Base-by-base conservation (phyloP, 2,888 invertebrate species). In the Drosophila buzzatii region DNA sequence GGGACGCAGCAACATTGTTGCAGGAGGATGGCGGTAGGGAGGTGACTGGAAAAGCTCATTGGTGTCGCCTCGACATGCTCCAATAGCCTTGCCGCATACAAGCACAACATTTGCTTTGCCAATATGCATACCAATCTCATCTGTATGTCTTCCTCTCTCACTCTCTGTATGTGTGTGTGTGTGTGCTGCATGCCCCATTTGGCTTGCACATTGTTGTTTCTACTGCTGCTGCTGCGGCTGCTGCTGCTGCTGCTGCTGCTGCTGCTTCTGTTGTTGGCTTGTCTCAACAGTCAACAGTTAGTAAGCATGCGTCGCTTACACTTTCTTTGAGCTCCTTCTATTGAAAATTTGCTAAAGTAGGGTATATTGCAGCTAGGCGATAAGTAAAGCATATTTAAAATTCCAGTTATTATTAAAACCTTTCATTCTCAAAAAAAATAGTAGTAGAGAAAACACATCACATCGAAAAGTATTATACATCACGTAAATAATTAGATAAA, bases 11-110 rank as follows among this genome's bases (percentile, higher is more conserved):
- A 57, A 55, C 51, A 53, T 31, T 39, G 58, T 14, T 65, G 49
- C 49, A 35, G 23, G 63, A 18, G 42, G 41, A 9, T 49, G 45
- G n/a, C 39, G 39, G 47, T 31, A 37, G 31, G 8, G 44, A 35
- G 9, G n/a, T 16, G 47, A 63, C 3, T 1, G 27, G 35, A 67
- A 16, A 66, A 70, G 72, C 76, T 79, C 76, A 81, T 85, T 86
- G 84, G 82, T 86, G 82, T 84, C 70, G 81, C 73, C 44, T 73
- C 68, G 81, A 73, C 79, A 79, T 82, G 81, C 85, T 84, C 66
- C 75, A 86, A 84, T 85, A 75, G 85, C 74, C 66, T 80, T 62
- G 65, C 61, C 65, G 62, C 66, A 57, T 61, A 77, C 63, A 73
- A 77, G 64, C 67, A 59, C 71, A 75, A 71, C 71, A 77, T 77